Evolutionary conservation across 37 sponge, comb jelly and placozoan genomes (phyloP), one percentile per base, ranked within the genome.

Genomic region (Eunapius fragilis): DNA sequence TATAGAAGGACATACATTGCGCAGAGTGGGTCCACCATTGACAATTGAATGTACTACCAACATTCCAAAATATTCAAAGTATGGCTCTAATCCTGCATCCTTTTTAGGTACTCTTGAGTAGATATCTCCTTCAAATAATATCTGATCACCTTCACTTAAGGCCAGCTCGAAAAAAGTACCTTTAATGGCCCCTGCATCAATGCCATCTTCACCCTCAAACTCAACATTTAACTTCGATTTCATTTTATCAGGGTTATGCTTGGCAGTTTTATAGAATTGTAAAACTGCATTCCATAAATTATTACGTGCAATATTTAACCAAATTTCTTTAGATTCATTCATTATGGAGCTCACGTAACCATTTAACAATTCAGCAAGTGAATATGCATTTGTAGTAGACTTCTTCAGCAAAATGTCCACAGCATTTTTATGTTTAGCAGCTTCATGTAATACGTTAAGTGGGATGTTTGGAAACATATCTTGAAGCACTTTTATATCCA

Each of bases 101-200:
- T 81, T 81, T 36, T 85, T 90, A 17, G 78, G 50, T 37, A 85
- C 45, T 5, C 82, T 37, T 35, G 78, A 24, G 70, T 41, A 19
- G 1, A 13, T 24, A 37, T 80, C 78, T 23, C 91, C 91, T 75
- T 90, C 91, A 81, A 90, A 85, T 25, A 90, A 28, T 3, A 28
- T 31, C 9, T 68, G 2, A 80, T 80, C 76, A 0, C 67, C 86
- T 34, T 81, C 71, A 2, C 26, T 27, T 4, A 90, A 2, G 0
- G 50, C 72, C 28, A 67, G 78, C 45, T 90, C 86, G 71, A 90
- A 90, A 76, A 85, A 85, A 11, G 47, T 45, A 9, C 47, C 9
- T 45, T 9, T 45, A 33, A n/a, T n/a, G n/a, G n/a, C n/a, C n/a
- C n/a, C n/a, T n/a, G n/a, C n/a, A n/a, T n/a, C n/a, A n/a, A n/a